Base-by-base conservation (phyloP, 2,888 invertebrate species). In the Eucriotettix oculatus region DNA sequence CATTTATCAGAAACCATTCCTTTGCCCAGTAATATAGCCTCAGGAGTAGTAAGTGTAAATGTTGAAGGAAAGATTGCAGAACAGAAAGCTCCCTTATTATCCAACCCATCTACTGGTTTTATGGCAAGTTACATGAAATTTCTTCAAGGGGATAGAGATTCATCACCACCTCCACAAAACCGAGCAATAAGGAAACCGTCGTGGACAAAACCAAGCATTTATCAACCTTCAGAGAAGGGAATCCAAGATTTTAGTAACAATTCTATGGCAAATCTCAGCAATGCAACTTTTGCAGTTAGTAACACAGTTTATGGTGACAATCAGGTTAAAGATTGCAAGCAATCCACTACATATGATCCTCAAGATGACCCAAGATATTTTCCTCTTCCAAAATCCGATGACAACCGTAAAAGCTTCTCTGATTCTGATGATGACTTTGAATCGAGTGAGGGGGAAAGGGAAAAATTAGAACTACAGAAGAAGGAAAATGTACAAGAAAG, bases 71-170 rank as follows among this genome's bases (percentile, higher is more conserved):
- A 75, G 72, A 71, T 76, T 72, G 74, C 75, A 73, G 71, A 74
- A 75, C 73, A 73, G 83, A 81, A 69, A 82, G 82, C 73, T 83
- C 53, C 53, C 16, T 42, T 52, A 69, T 78, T 79, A 64, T 75
- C 79, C 64, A 76, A 73, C 64, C 81, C 83, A 63, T 83, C 83
- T 67, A 80, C 85, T 58, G 87, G 88, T 64, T 90, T 90, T 73
- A 88, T 90, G 88, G 87, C 86, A 71, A 90, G 90, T 74, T 90
- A 89, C 74, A 78, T 90, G 66, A 90, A 89, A 74, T 90, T 90
- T 74, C 75, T 88, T 66, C 85, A 87, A 75, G 89, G 89, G 65
- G 90, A 89, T 71, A 79, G 87, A 54, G 89, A 90, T 67, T 83
- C 85, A 55, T 88, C 89, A 64, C 88, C 89, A 29, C 87, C 89